phyloP scores from a whole-genome alignment of 2,113 vertebrate species.

The Leptobrachium leishanense region DNA sequence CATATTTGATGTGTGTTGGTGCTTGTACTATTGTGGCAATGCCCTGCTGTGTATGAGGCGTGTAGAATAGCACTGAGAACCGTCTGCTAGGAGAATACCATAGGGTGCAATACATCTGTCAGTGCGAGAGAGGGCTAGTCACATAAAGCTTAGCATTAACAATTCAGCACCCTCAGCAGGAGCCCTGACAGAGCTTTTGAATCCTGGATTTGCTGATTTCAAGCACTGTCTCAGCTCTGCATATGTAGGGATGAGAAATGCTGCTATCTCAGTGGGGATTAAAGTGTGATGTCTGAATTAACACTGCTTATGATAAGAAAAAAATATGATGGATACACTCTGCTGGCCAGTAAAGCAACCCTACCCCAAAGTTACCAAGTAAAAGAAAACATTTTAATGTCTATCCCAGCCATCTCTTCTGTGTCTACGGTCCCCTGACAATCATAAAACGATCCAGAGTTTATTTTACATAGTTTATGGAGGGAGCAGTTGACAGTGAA shows the following conservation, averaged over 20 bases:
- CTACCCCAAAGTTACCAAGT: too few species aligned
- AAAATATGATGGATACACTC: slow-evolving; percentile 1
- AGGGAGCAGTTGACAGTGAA: too few species aligned
- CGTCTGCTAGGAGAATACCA: slow-evolving; percentile 39
- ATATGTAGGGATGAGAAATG: slow-evolving; percentile 38
- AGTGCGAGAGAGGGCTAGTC: neutral
- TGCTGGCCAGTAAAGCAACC: too few species aligned
- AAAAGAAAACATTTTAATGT: too few species aligned
- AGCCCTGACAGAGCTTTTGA: slow-evolving; percentile 10
- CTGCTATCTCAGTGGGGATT: slow-evolving; percentile 19
- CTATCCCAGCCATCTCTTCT: too few species aligned
- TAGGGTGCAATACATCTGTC: slow-evolving; percentile 33
- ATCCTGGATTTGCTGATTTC: neutral
- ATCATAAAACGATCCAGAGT: too few species aligned
- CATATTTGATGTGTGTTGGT: too few species aligned
- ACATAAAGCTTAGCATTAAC: slow-evolving; percentile 22
- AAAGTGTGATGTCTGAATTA: slow-evolving; percentile 18
- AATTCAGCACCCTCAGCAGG: slow-evolving; percentile 29
- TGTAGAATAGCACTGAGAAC: neutral
- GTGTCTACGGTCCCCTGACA: too few species aligned
- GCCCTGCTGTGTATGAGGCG: neutral
- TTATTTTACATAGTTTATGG: too few species aligned
- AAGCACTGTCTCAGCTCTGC: slow-evolving; percentile 9
- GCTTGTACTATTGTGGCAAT: neutral
- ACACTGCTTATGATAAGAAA: neutral